A percentile compares a stretch with the other conserved stretches of the same genome.
These are phyloP conservation scores for Agrypnus murinus DNA, from an alignment of 2,888 invertebrate genomes.

Conservation along the genomic window DNA sequence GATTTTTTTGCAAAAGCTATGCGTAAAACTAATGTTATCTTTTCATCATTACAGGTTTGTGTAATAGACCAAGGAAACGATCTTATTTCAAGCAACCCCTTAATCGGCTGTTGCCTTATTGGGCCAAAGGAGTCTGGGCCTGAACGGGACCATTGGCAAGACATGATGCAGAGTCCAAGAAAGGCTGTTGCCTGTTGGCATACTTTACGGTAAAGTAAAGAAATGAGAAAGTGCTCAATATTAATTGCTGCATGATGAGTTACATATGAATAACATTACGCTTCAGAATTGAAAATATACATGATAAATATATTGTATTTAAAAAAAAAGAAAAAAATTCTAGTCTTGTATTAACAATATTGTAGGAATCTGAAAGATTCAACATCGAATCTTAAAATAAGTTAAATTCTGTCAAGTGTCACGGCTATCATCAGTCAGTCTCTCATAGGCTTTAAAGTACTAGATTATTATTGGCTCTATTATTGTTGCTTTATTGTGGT, in stretches of 20 bases:
- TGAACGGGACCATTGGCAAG: conserved; percentile 90
- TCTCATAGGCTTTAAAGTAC: not conserved
- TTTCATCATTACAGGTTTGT: conserved; percentile 72
- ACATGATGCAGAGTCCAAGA: conserved; percentile 90
- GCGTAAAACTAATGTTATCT: no score
- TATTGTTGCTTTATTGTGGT: not conserved
- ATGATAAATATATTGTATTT: no score
- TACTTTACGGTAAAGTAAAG: conserved; percentile 78
- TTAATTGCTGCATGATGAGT: not conserved
- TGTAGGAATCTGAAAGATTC: no score
- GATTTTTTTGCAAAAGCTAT: no score
- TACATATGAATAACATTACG: conserved; percentile 13
- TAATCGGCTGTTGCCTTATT: conserved; percentile 83
- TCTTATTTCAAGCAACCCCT: conserved; percentile 76
- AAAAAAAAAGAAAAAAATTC: no score
- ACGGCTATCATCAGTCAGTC: no score
- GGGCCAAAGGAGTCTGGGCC: conserved; percentile 81
- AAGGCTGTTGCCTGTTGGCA: conserved; percentile 95
- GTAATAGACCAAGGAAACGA: conserved; percentile 78
- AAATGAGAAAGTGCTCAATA: conserved; percentile 51
- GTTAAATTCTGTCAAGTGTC: no score
- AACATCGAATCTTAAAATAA: no score
- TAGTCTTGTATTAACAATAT: no score
- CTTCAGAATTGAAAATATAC: conserved; percentile 4
- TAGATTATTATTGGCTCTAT: conserved; percentile 13